Evolutionary conservation across 2,113 vertebrate species (phyloP).

Genomic region (Rhinolophus sinicus): DNA sequence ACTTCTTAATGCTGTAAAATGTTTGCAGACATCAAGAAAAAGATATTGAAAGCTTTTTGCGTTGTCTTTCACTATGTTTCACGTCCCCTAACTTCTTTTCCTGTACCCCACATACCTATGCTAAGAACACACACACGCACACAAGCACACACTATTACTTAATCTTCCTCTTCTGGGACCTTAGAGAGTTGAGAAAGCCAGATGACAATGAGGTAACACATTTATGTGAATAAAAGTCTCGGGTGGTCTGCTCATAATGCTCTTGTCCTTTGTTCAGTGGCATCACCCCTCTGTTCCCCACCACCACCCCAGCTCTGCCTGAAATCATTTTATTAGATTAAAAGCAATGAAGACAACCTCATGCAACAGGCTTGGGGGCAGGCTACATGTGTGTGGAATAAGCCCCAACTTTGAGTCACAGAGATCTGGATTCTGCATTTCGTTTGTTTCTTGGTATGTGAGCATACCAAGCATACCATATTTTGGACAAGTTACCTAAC

Average conservation of each 20-base stretch:
- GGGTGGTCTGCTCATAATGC: neutral
- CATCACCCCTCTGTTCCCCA: neutral
- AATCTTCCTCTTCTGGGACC: neutral
- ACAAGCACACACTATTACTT: neutral
- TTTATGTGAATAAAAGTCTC: neutral
- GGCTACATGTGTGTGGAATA: neutral
- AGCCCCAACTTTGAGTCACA: neutral
- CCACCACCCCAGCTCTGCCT: neutral
- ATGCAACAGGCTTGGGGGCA: neutral
- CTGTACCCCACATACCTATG: neutral
- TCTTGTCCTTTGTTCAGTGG: neutral
- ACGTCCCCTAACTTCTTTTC: neutral
- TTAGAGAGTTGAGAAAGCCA: neutral
- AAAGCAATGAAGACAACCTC: neutral
- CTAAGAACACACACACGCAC: neutral
- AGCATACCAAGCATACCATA: neutral
- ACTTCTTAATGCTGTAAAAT: neutral
- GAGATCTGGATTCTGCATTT: neutral
- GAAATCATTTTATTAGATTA: neutral
- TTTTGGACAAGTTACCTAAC: neutral
- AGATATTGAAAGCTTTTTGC: neutral
- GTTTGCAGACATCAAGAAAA: neutral
- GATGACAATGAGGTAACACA: neutral
- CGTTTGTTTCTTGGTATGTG: neutral
- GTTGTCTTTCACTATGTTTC: neutral